Percentiles rank a stretch among this genome's conserved stretches.
phyloP scores from a whole-genome alignment of 2,797 vertebrate species.

The Centroberyx gerrardi region DNA sequence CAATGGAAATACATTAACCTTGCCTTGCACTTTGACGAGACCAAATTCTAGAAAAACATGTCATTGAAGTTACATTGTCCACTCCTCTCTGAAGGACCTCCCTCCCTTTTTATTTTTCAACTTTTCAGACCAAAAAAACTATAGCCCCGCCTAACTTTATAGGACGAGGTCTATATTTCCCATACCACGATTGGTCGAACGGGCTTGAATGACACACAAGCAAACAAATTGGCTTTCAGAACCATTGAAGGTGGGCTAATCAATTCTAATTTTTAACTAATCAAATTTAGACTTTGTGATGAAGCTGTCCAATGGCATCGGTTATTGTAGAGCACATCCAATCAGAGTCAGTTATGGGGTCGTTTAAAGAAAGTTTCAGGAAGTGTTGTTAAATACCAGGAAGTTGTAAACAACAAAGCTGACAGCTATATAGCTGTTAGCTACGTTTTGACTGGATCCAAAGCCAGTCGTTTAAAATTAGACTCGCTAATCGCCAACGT shows the following conservation, averaged over 20 bases:
- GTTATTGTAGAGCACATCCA: constrained; percentile 58
- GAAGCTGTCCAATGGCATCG: constrained; percentile 61
- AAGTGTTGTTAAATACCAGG: constrained; percentile 82
- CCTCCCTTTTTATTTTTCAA: no score
- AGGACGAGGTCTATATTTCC: constrained; percentile 15
- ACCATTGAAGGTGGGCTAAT: background rate
- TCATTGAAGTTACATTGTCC: no score
- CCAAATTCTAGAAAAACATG: no score
- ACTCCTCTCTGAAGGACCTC: no score
- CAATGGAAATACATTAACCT: no score
- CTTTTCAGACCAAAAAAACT: background rate
- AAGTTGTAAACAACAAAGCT: constrained; percentile 86
- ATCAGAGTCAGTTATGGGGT: constrained; percentile 65
- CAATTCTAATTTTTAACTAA: constrained; percentile 35
- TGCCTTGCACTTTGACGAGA: no score
- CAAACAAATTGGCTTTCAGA: constrained; percentile 35
- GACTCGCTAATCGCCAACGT: constrained; percentile 7
- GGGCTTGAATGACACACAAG: constrained; percentile 36
- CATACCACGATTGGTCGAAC: constrained; percentile 37
- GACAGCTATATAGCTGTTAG: constrained; percentile 72
- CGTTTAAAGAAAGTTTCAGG: constrained; percentile 87
- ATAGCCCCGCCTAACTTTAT: constrained; percentile 67
- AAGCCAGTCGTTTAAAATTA: constrained; percentile 31
- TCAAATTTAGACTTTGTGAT: constrained; percentile 8
- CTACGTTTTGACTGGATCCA: constrained; percentile 41